These are phyloP conservation scores for Chouioia cunea DNA, from an alignment of 2,888 invertebrate genomes.

Conservation along the genomic window DNA sequence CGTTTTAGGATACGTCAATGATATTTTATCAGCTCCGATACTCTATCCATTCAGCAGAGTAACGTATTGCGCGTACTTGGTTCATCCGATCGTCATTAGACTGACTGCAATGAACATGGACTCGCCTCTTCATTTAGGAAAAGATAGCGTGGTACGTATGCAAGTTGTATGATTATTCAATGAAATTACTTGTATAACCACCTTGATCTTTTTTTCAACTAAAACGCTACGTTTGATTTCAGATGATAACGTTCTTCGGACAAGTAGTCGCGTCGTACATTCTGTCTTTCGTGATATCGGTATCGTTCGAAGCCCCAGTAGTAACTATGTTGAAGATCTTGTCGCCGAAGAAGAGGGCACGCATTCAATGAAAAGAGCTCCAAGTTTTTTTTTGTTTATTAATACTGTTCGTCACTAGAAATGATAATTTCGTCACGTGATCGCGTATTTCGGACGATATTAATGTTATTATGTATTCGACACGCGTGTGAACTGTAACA, in stretches of 20 bases:
- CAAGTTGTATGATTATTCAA: not conserved
- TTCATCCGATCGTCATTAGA: constrained; percentile 86
- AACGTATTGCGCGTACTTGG: constrained; percentile 88
- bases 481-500: too few species aligned
- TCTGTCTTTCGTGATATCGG: constrained; percentile 82
- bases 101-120: constrained; percentile 85
- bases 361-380: constrained; percentile 56
- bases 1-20: constrained; percentile 73
- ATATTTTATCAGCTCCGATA: constrained; percentile 80
- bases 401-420: not conserved
- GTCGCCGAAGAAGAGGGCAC: constrained; percentile 64
- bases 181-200: not conserved
- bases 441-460: too few species aligned
- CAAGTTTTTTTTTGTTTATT: not conserved
- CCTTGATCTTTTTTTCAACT: too few species aligned
- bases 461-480: constrained; percentile 2
- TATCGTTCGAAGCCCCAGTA: constrained; percentile 87
- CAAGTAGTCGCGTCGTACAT: constrained; percentile 84
- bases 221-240: constrained; percentile 54
- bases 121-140: constrained; percentile 84
- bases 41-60: constrained; percentile 88
- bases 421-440: constrained; percentile 16
- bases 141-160: constrained; percentile 78
- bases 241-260: constrained; percentile 85
- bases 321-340: constrained; percentile 84